These are phyloP conservation scores for Castor canadensis DNA, from an alignment of 2,113 vertebrate genomes.

Conservation along the genomic window DNA sequence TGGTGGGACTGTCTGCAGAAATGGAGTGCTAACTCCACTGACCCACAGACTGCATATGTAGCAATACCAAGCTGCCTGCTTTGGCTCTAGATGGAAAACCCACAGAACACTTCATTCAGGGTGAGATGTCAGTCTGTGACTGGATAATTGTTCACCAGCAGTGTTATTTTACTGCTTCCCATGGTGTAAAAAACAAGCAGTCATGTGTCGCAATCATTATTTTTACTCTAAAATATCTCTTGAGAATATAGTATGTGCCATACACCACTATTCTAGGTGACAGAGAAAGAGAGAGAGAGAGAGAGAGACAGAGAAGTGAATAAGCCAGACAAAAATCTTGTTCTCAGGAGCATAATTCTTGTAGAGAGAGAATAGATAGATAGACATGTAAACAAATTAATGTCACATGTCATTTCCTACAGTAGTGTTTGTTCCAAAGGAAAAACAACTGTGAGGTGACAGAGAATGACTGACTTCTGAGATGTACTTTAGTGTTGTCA, in stretches of 20 bases:
- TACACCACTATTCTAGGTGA: neutral
- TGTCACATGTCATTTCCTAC: neutral
- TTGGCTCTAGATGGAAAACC: neutral
- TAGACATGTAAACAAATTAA: neutral
- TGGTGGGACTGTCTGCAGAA: neutral
- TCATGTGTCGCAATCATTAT: neutral
- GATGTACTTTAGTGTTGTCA: neutral
- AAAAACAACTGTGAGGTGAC: neutral
- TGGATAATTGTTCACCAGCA: neutral
- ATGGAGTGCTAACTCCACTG: neutral
- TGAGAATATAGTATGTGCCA: neutral
- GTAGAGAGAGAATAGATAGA: neutral
- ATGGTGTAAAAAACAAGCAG: neutral
- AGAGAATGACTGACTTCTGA: neutral
- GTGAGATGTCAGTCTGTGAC: neutral
- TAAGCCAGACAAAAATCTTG: neutral
- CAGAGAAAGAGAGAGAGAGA: no score
- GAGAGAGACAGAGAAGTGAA: no score
- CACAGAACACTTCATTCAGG: neutral
- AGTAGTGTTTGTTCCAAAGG: neutral
- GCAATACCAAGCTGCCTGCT: neutral
- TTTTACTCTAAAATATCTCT: slow-evolving; percentile 8
- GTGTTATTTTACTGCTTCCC: neutral
- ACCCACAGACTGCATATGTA: neutral
- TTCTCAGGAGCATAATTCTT: neutral